A percentile compares a stretch with the other conserved stretches of the same genome.
phyloP scores from a whole-genome alignment of 2,888 invertebrate species.

The Buathra laborator region DNA sequence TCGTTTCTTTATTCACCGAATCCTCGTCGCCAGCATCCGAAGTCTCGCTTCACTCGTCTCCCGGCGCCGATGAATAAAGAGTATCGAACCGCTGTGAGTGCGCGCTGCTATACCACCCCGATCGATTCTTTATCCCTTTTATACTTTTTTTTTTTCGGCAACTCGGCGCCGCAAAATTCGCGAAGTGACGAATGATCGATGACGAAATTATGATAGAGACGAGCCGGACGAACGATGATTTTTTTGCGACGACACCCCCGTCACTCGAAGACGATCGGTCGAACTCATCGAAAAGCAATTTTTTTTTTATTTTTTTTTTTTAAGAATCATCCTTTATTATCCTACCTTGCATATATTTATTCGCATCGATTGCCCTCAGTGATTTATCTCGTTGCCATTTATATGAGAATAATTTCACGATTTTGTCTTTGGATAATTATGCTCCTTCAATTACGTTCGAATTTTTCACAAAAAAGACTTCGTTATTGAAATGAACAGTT shows the following conservation, averaged over 20 bases:
- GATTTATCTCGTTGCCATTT: not conserved
- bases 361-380: not conserved
- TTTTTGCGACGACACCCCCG: constrained; percentile 25
- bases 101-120: constrained; percentile 70
- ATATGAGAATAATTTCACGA: too few relatives aligned
- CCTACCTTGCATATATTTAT: not conserved
- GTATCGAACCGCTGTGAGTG: constrained; percentile 47
- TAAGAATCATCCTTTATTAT: not conserved
- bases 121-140: constrained; percentile 68
- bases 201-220: constrained; percentile 74
- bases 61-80: constrained; percentile 77
- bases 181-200: constrained; percentile 77
- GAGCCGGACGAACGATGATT: constrained; percentile 19
- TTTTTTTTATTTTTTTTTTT: constrained; percentile 8
- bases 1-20: not conserved
- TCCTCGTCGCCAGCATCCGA: constrained; percentile 2
- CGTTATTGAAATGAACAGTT: too few relatives aligned
- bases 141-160: constrained; percentile 27
- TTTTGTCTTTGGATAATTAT: too few relatives aligned
- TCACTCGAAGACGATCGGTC: not conserved
- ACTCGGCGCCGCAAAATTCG: constrained; percentile 21
- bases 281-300: not conserved
- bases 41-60: constrained; percentile 4
- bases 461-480: too few relatives aligned
- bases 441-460: too few relatives aligned